Percentiles rank a stretch among this genome's conserved stretches.
Conservation (phyloP, 2,797 vertebrate species). For the Prunella strophiata region DNA sequence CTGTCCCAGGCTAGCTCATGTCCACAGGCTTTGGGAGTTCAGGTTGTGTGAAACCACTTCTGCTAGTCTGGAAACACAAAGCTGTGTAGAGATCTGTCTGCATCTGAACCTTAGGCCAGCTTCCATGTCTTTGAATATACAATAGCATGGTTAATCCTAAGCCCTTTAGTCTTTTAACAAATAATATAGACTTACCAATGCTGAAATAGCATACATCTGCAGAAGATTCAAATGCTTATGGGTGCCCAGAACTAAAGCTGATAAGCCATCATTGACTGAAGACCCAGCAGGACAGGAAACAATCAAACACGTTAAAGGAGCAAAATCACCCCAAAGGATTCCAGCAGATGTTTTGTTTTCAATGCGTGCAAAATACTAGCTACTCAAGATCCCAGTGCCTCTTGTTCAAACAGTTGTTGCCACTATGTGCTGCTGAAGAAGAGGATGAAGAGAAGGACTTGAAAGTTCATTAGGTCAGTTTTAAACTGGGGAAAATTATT, state of each 20-base stretch:
- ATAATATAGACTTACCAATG: not conserved
- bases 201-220: not conserved
- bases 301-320: not conserved
- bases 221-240: not conserved
- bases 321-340: not conserved
- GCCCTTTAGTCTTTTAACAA: not conserved
- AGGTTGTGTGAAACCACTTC: accelerated
- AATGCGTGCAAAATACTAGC: not conserved
- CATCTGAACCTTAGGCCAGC: not conserved
- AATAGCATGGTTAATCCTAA: not conserved
- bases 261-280: not conserved
- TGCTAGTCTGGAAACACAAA: not conserved
- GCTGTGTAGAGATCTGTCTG: not conserved
- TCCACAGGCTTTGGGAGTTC: not conserved
- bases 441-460: not conserved
- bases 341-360: not conserved
- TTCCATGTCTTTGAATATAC: not conserved
- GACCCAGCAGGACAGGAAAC: not conserved
- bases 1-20: not conserved
- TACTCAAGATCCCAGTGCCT: not conserved
- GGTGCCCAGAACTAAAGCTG: not conserved
- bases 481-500: not conserved
- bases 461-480: not conserved
- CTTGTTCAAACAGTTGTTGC: not conserved
- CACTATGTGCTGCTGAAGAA: not conserved